Percentiles rank a stretch among this genome's conserved stretches.
Evolutionary conservation across 2,113 vertebrate genomes (phyloP).

Genomic region (Pteropus alecto): DNA sequence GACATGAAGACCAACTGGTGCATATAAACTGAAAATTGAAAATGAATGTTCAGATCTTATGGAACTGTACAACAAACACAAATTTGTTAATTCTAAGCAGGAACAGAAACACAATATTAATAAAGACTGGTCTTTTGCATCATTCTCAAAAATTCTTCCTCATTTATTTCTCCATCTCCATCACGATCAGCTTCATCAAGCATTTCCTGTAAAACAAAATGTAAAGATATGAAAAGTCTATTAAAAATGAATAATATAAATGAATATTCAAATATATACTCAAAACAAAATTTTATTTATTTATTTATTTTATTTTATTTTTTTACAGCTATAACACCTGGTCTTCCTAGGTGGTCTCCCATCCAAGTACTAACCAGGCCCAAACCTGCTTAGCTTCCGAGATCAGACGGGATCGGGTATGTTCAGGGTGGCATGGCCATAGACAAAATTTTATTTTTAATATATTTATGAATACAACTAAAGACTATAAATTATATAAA

Average conservation of each 20-base stretch:
- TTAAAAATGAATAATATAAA: not conserved
- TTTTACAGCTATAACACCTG: no score
- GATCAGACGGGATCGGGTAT: no score
- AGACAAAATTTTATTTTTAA: not conserved
- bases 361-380: no score
- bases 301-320: no score
- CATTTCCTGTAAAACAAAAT: conserved; percentile 90
- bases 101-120: conserved; percentile 69
- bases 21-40: not conserved
- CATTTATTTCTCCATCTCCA: conserved; percentile 93
- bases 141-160: conserved; percentile 95
- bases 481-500: not conserved
- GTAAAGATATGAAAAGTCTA: not conserved
- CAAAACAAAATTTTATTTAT: not conserved
- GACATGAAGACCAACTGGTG: not conserved
- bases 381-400: no score
- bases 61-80: not conserved
- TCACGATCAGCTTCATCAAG: conserved; percentile 95
- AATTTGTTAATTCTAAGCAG: not conserved
- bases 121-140: conserved; percentile 96
- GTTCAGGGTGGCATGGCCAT: no score
- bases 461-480: not conserved
- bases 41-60: not conserved
- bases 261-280: not conserved
- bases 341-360: no score